A percentile compares a stretch with the other conserved stretches of the same genome.
Conservation (phyloP, 2,113 vertebrate genomes). For the Pheucticus melanocephalus region DNA sequence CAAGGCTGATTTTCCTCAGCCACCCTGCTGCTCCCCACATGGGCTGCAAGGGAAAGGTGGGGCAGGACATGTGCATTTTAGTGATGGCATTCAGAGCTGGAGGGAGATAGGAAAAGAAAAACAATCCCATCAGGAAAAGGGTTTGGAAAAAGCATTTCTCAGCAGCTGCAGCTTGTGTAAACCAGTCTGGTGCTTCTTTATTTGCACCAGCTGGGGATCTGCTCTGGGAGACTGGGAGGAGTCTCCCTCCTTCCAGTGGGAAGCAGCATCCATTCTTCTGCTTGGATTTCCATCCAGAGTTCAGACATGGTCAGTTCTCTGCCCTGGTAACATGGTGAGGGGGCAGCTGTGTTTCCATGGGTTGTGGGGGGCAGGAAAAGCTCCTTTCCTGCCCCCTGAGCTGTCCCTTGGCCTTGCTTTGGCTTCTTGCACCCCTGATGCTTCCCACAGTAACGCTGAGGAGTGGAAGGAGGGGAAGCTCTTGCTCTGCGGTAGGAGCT, state of each 20-base stretch:
- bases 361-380: neutral
- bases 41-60: neutral
- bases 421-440: neutral
- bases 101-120: neutral
- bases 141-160: neutral
- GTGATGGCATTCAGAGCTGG: neutral
- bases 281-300: neutral
- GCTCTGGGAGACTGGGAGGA: neutral
- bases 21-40: accelerated
- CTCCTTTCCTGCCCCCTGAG: neutral
- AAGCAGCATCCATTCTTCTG: neutral
- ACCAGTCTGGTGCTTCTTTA: neutral
- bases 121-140: neutral
- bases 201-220: neutral
- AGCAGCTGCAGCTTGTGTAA: neutral
- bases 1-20: accelerated
- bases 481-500: neutral
- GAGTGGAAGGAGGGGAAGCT: neutral
- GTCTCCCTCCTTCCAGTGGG: neutral
- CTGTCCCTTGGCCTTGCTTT: neutral
- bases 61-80: neutral
- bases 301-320: accelerated
- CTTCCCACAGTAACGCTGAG: neutral
- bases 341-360: neutral
- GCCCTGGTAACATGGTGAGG: neutral